Percentiles rank a stretch among this genome's conserved stretches.
Evolutionary conservation across 2,888 invertebrate genomes (phyloP).

Genomic region (Drosophila pseudotakahashii): DNA sequence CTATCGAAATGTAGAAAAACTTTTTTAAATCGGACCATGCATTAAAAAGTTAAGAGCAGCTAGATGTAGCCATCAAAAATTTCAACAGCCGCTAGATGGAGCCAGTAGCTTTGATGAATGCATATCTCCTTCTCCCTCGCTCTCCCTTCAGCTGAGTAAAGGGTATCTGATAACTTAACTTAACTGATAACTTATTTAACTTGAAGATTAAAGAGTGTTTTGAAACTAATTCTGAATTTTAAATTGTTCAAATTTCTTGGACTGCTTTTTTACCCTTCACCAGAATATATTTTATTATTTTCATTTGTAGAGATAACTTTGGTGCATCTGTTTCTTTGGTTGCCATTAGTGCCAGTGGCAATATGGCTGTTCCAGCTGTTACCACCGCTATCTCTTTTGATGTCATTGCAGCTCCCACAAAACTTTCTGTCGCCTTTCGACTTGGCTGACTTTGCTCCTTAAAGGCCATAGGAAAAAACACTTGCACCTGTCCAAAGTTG

Average conservation of each 20-base stretch:
- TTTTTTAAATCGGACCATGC: no score
- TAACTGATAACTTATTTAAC: no score
- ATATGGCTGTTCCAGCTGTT: slow-evolving; percentile 10
- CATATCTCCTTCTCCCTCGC: no score
- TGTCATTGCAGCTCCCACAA: slow-evolving; percentile 17
- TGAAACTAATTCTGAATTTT: neutral
- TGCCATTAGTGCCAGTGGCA: slow-evolving; percentile 3
- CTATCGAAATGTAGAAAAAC: no score
- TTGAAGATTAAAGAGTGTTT: no score
- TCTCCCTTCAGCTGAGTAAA: no score
- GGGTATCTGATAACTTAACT: neutral
- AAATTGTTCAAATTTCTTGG: neutral
- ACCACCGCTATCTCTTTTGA: slow-evolving; percentile 6
- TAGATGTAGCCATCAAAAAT: no score
- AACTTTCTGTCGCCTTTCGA: slow-evolving; percentile 31
- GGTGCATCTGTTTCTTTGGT: neutral
- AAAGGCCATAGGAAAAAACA: slow-evolving; percentile 39
- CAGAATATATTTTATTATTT: neutral
- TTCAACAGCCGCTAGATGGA: no score
- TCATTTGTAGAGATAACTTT: neutral
- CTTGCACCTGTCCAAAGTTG: slow-evolving; percentile 45
- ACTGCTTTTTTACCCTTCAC: neutral
- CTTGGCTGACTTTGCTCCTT: slow-evolving; percentile 39
- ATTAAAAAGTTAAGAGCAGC: no score
- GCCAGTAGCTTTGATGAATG: no score